Conservation (phyloP, 2,113 vertebrate species). For the Antigone vipio region DNA sequence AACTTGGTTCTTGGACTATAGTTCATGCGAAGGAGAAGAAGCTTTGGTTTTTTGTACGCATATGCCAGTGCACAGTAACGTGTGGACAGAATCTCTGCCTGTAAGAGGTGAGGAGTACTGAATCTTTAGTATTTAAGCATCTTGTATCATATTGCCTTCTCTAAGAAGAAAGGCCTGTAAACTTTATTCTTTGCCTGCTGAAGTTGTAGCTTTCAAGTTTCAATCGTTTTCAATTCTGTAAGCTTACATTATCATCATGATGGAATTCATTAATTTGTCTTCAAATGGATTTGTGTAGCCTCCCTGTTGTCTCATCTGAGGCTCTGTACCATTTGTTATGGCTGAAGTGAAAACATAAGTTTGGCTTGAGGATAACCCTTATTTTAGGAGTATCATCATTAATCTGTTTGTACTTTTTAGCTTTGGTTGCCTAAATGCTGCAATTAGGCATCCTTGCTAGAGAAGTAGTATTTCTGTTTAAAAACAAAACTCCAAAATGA, state of each 20-base stretch:
- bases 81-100: neutral
- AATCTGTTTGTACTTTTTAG: neutral
- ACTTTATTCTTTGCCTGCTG: neutral
- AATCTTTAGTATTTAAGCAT: neutral
- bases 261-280: neutral
- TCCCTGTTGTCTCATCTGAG: neutral
- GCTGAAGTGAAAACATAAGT: neutral
- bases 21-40: neutral
- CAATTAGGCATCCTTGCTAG: neutral
- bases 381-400: neutral
- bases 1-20: neutral
- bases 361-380: neutral
- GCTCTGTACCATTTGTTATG: neutral
- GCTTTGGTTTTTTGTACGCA: rapidly evolving
- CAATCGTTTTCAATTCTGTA: neutral
- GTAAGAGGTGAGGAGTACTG: neutral
- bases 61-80: neutral
- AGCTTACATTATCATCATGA: neutral
- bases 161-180: neutral
- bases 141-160: neutral
- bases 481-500: neutral
- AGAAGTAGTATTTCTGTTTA: neutral
- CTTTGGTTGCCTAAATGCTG: neutral
- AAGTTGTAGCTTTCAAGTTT: neutral
- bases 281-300: neutral